A percentile compares a stretch with the other conserved stretches of the same genome.
Evolutionary conservation across 2,888 invertebrate species (phyloP).

Genomic region (Parasteatoda lunata): DNA sequence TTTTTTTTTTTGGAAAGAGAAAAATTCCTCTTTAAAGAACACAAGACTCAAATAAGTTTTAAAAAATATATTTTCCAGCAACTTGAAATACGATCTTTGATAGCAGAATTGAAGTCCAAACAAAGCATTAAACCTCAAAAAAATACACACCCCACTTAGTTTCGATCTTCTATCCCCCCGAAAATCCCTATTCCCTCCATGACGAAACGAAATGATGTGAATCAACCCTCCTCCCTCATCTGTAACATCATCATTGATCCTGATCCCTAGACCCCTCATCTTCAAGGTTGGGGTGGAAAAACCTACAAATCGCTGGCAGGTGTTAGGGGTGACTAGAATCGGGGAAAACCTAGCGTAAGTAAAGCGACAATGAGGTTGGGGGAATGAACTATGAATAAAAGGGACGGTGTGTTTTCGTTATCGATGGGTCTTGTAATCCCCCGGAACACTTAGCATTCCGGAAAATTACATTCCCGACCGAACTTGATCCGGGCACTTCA

Average conservation of each 20-base stretch:
- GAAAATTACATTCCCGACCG: not conserved
- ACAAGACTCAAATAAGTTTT: too few species aligned
- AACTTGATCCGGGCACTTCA: too few species aligned
- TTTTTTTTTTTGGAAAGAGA: too few species aligned
- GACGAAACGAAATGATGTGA: conserved; percentile 14
- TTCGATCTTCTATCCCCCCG: not conserved
- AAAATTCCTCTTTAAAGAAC: too few species aligned
- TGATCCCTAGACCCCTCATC: not conserved
- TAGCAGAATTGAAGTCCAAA: too few species aligned
- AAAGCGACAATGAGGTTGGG: conserved; percentile 32
- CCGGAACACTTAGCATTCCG: not conserved
- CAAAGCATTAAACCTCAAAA: not conserved
- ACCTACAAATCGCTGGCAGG: not conserved
- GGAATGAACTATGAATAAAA: not conserved
- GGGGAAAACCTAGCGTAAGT: conserved; percentile 12
- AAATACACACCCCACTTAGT: conserved; percentile 7
- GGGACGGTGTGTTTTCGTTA: not conserved
- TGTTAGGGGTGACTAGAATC: not conserved
- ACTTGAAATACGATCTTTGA: too few species aligned
- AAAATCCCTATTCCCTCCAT: not conserved
- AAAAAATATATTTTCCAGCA: too few species aligned
- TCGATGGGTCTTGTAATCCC: not conserved
- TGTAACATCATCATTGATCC: conserved; percentile 31
- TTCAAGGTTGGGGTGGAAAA: not conserved
- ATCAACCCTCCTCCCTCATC: conserved; percentile 26